Base-by-base conservation (phyloP, 2,888 invertebrate genomes). In the Phaedon cochleariae region DNA sequence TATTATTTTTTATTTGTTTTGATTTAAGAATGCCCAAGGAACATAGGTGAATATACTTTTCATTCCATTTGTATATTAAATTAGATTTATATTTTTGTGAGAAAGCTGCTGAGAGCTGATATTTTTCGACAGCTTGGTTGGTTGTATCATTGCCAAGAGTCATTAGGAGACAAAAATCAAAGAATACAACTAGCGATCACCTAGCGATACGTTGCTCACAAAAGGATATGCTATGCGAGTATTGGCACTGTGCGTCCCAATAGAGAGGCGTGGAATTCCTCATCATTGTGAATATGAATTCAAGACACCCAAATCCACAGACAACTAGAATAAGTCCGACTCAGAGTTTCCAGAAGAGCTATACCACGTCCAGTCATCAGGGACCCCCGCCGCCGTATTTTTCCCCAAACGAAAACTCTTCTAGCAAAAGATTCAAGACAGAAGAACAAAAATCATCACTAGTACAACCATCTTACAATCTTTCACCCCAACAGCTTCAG, bases 221-320 rank as follows among this genome's bases (percentile, higher is more conserved):
- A 84, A 92, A 93, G 79, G 95, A 89, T 98, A 78, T 98, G 97
- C 85, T 96, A 93, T 84, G 97, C 98, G 52, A 94, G 94, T 66
- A 92, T 96, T 76, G 96, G 96, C 74, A 97, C 97, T 87, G 97
- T 98, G 51, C 96, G 97, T 77, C 95, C 96, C 64, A 96, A 98
- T 78, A 97, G 98, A 98, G 85, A 98, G 85, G 99, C 98, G 77
- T 98, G 98, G 97, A 96, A 97, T 85, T 87, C 98, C 98, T 98
- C 15, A 98, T 99, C 79, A 97, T 98, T 48, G 95, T 97, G 74
- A 98, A 99, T 86, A 95, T 99, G 91, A 96, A 96, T 62, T 96
- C 96, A 41, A 88, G 98, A 57, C 37, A 57, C 41, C 68, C 70
- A 64, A 69, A 68, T 46, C 46, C 64, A 18, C 78, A 77, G 65